phyloP scores from a whole-genome alignment of 2,113 vertebrate genomes.

The Caloenas nicobarica region DNA sequence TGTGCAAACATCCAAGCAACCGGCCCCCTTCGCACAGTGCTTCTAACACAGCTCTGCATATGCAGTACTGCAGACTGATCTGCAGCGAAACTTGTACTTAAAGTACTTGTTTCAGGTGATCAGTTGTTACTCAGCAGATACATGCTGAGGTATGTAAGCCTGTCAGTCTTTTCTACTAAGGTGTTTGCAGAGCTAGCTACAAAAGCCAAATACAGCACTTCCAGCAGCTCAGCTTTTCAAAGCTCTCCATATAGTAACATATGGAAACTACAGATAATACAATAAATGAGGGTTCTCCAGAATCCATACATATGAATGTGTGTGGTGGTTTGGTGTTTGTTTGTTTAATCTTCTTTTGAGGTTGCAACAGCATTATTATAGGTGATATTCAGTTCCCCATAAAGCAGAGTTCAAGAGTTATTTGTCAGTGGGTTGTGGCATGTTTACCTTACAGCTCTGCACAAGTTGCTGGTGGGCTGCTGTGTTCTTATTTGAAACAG shows the following conservation, averaged over 20 bases:
- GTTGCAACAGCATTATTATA: not conserved
- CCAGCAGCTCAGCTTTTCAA: not conserved
- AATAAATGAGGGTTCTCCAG: not conserved
- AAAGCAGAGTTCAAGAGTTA: not conserved
- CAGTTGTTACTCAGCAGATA: not conserved
- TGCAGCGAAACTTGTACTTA: not conserved
- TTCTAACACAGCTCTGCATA: not conserved
- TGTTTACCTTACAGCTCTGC: slow-evolving; percentile 95
- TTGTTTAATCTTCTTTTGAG: not conserved
- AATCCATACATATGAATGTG: not conserved
- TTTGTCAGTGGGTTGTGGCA: not conserved
- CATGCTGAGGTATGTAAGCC: not conserved
- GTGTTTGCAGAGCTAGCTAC: not conserved
- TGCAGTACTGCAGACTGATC: not conserved
- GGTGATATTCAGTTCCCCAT: not conserved
- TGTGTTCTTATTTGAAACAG: slow-evolving; percentile 93
- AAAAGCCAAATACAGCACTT: not conserved
- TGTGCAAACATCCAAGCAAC: not conserved
- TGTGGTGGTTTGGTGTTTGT: not conserved
- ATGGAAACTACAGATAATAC: not conserved
- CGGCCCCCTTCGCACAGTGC: rapidly evolving
- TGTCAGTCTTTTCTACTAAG: not conserved
- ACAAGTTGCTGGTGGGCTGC: slow-evolving; percentile 95
- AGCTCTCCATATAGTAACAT: not conserved
- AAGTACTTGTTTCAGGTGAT: not conserved